Conservation (phyloP, 37 sponge, comb jelly and placozoan species). For the Hexactinellida sp. region DNA sequence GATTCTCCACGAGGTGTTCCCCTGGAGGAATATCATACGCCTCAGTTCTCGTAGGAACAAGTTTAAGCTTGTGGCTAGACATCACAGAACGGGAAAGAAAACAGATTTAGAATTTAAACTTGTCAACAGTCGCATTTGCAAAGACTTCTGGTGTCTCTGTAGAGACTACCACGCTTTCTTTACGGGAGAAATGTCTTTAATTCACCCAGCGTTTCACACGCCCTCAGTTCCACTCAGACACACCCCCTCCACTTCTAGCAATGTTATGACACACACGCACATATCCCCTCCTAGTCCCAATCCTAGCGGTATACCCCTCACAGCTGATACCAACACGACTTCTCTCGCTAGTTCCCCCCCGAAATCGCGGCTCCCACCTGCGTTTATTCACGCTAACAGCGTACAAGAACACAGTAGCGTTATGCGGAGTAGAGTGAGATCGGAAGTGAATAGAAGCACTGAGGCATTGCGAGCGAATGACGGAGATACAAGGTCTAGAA, state of each 20-base stretch:
- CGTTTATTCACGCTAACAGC: background rate
- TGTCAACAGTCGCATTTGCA: background rate
- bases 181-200: background rate
- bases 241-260: background rate
- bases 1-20: background rate
- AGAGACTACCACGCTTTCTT: conserved; percentile 5
- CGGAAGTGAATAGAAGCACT: background rate
- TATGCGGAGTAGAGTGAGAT: too few relatives aligned
- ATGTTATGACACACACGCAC: background rate
- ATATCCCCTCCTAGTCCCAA: background rate
- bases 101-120: conserved; percentile 10
- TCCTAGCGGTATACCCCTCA: background rate
- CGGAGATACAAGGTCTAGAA: background rate
- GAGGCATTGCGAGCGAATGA: background rate
- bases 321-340: background rate
- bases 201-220: background rate
- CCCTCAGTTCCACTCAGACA: background rate
- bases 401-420: background rate
- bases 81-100: background rate
- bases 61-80: background rate
- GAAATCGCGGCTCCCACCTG: background rate
- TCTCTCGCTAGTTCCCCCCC: background rate
- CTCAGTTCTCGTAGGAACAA: background rate
- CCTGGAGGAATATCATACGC: background rate
- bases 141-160: conserved; percentile 1